Conservation (phyloP, 2,888 invertebrate genomes). For the Agonum fuliginosum region DNA sequence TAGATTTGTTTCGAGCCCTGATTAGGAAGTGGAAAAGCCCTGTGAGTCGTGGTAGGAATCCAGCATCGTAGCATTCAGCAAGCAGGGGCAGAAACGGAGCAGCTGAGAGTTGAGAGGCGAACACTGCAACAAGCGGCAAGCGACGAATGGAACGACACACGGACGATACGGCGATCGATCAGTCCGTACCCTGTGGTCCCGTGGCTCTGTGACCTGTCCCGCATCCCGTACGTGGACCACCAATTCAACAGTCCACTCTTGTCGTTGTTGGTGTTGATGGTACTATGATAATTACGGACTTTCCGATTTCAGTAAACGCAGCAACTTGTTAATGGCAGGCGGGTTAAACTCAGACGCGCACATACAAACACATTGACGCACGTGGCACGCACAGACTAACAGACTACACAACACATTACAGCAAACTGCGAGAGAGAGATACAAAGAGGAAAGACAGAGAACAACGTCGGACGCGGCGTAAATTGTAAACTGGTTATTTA, state of each 20-base stretch:
- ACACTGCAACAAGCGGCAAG: slow-evolving; percentile 36
- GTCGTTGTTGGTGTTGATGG: neutral
- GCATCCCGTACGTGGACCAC: slow-evolving; percentile 19
- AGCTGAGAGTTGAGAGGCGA: no score
- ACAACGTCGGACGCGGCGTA: neutral
- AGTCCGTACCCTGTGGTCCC: slow-evolving; percentile 10
- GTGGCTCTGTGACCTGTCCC: slow-evolving; percentile 2
- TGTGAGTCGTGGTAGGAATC: slow-evolving; percentile 34
- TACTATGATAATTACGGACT: slow-evolving; percentile 42
- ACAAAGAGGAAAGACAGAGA: neutral
- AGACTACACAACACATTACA: neutral
- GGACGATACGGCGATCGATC: slow-evolving; percentile 27
- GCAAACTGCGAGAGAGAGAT: slow-evolving; percentile 13
- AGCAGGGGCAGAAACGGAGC: neutral
- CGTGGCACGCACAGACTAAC: neutral
- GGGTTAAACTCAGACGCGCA: slow-evolving; percentile 1
- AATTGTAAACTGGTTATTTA: slow-evolving; percentile 60
- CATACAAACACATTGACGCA: slow-evolving; percentile 2
- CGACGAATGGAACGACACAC: slow-evolving; percentile 25
- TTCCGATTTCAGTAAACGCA: slow-evolving; percentile 44
- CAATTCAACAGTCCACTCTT: neutral
- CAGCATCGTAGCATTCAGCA: neutral
- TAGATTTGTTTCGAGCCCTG: slow-evolving; percentile 35
- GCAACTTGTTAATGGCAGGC: slow-evolving; percentile 51
- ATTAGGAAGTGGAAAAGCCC: slow-evolving; percentile 36